Percentiles rank a stretch among this genome's conserved stretches.
Conservation (phyloP, 2,113 vertebrate species). For the Tupaia chinensis region DNA sequence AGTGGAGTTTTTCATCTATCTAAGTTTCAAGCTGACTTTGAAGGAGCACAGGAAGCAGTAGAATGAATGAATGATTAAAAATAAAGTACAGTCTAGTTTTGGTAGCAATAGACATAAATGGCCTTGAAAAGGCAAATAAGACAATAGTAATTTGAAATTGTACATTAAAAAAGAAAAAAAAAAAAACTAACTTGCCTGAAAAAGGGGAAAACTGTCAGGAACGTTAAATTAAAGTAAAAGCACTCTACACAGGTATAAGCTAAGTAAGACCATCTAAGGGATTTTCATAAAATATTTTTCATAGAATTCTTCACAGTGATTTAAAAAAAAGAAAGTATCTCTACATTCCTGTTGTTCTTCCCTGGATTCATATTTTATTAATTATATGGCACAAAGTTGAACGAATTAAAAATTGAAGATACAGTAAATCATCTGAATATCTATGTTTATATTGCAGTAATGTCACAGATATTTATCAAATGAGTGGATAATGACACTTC, state of each 20-base stretch:
- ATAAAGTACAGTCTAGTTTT: constrained; percentile 78
- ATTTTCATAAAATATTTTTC: constrained; percentile 11
- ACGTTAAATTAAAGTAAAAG: constrained; percentile 66
- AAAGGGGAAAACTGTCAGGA: constrained; percentile 25
- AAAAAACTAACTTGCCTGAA: constrained; percentile 27
- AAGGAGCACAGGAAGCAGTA: constrained; percentile 46
- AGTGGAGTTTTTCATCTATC: constrained; percentile 80
- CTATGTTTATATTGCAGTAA: background rate
- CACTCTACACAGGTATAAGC: constrained; percentile 55
- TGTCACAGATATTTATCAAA: background rate
- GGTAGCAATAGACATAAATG: constrained; percentile 82
- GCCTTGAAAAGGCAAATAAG: constrained; percentile 85
- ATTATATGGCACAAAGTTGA: background rate
- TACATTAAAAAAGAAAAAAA: constrained; percentile 65
- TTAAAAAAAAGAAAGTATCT: background rate
- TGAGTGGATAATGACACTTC: background rate
- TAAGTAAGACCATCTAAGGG: background rate
- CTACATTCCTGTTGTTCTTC: background rate
- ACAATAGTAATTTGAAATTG: constrained; percentile 79
- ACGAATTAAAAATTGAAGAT: background rate
- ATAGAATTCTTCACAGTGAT: background rate
- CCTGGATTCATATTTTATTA: background rate
- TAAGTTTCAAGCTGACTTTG: constrained; percentile 54
- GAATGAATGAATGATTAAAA: constrained; percentile 86
- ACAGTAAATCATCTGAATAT: background rate